These are phyloP conservation scores for Hydrozoanthus tunicans DNA, from an alignment of 64 coral and sea anemone genomes.

Conservation along the genomic window DNA sequence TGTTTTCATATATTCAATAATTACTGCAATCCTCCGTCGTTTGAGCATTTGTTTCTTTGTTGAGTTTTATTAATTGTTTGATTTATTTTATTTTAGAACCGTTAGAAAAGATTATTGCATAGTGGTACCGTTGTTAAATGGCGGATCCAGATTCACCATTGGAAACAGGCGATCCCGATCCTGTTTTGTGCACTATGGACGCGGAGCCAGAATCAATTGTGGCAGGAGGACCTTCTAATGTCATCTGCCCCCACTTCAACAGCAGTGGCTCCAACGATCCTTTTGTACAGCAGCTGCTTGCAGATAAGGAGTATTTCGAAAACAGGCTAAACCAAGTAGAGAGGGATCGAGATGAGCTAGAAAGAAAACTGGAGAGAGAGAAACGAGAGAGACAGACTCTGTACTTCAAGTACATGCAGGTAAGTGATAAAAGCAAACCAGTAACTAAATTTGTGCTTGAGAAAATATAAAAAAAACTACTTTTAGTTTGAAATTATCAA, in stretches of 20 bases:
- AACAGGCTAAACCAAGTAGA: not conserved
- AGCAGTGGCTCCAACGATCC: not conserved
- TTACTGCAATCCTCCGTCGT: too few species aligned
- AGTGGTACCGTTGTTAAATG: not conserved
- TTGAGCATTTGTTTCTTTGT: not conserved
- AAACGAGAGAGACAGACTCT: constrained; percentile 38
- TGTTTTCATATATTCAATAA: too few species aligned
- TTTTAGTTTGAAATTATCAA: too few species aligned
- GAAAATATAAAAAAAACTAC: too few species aligned
- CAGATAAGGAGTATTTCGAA: constrained; percentile 45
- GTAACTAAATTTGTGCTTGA: too few species aligned
- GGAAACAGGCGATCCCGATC: not conserved
- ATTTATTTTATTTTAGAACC: too few species aligned
- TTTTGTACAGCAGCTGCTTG: constrained; percentile 43
- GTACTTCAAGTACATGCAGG: constrained; percentile 39
- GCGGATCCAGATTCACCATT: constrained; percentile 10
- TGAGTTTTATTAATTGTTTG: not conserved
- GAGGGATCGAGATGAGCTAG: constrained; percentile 30
- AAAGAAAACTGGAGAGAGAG: constrained; percentile 42
- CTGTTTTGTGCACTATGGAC: not conserved
- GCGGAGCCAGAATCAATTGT: not conserved
- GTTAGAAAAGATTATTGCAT: not conserved
- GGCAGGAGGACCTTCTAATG: not conserved
- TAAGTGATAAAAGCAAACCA: not conserved
- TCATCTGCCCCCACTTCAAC: constrained; percentile 4